Percentiles rank a stretch among this genome's conserved stretches.
These are phyloP conservation scores for Chamaetylas fuelleborni DNA, from an alignment of 2,113 vertebrate species.

Conservation along the genomic window DNA sequence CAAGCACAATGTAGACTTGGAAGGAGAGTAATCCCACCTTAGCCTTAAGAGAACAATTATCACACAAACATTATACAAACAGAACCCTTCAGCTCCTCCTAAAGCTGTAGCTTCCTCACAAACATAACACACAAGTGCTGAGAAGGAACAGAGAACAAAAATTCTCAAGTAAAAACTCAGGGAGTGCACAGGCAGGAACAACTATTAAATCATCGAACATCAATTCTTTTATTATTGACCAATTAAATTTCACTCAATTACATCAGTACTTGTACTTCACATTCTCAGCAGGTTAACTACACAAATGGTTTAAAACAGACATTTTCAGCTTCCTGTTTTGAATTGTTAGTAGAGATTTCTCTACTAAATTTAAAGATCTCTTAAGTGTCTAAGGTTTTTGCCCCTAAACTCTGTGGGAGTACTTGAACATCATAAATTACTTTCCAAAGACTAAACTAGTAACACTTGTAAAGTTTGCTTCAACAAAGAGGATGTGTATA, in stretches of 20 bases:
- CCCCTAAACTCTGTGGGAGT: background rate
- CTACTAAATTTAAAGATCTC: background rate
- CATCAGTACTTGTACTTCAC: background rate
- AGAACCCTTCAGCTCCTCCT: background rate
- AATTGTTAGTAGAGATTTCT: background rate
- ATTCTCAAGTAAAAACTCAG: background rate
- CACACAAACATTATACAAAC: background rate
- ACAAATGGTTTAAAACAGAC: background rate
- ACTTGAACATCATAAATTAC: background rate
- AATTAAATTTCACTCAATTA: background rate
- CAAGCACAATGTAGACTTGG: rapidly evolving
- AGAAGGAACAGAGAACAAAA: background rate
- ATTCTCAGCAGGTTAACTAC: background rate
- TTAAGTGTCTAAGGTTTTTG: background rate
- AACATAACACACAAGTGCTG: background rate
- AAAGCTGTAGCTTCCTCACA: background rate
- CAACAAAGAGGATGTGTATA: background rate
- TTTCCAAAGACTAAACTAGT: background rate
- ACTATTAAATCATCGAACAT: rapidly evolving
- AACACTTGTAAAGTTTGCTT: background rate
- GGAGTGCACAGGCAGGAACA: background rate
- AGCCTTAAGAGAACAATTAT: background rate
- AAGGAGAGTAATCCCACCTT: background rate
- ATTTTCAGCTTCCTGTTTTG: background rate
- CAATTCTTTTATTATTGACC: background rate